Base-by-base conservation (phyloP, 2,888 invertebrate species). In the Drosophila hamatofila region DNA sequence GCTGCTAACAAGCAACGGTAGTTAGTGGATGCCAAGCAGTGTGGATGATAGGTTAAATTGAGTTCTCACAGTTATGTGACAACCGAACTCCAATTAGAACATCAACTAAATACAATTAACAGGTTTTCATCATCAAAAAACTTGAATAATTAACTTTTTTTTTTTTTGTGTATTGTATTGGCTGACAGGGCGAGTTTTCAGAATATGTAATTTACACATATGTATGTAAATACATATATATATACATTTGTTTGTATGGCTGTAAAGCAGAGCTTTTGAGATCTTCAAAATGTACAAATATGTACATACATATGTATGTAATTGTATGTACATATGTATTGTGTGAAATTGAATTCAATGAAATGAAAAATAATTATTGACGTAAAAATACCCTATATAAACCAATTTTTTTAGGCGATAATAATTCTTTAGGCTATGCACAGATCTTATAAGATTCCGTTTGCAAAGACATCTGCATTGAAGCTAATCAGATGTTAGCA, bases 71-170 rank as follows among this genome's bases (percentile, higher is more conserved):
- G 16, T 18, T 37, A 25, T 25, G 42, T 12, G 21, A 51, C 35
- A 65, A 65, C 23, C 9, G 18, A 12, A 16, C 6, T 14, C 27
- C 55, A 75, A 60, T 69, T 63, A 54, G 60, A 76, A 49, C 55
- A 33, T 46, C 48, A 30, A 27, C 46, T 52, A 44, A 41, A 56
- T 49, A 39, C 54, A 72, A 76, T 80, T 70, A 88, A 88, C 82
- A 83, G 84, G 82, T 83, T 83, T 63, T 21, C 37, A 35, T 65
- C 54, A n/a, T 41, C 65, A 51, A 77, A 81, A 52, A 83, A 81
- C 75, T 54, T 37, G 81, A 70, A 65, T 37, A 55, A 49, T 35
- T 54, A 46, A 9, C 18, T 51, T 41, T 18, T 6, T 39, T 33
- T 33, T 39, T 14, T 27, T 57, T 21, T 16, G n/a, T 30, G 9